Base-by-base conservation (phyloP, 2,797 vertebrate genomes). In the Phoeniculus purpureus region DNA sequence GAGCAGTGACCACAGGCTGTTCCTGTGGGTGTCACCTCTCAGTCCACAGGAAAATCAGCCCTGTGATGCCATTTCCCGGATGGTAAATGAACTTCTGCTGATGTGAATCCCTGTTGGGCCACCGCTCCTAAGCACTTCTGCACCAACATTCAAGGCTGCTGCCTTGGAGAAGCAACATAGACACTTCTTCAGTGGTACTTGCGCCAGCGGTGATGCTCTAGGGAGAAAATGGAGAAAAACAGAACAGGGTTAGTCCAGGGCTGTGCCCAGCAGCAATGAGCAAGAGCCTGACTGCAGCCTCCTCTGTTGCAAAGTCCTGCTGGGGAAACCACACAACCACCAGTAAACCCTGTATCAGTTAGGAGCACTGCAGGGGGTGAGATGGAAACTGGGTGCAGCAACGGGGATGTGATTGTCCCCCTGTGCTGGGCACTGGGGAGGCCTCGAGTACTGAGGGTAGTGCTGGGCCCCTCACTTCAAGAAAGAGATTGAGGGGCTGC, bases 151-250 rank as follows among this genome's bases (percentile, higher is more conserved):
- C 43, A 43, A 14, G 43, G 43, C 43, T 43, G 10, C 43, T 43
- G 43, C 43, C 43, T 43, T 16, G 13, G 13, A 43, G 43, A 84
- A 65, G 78, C 37, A 37, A 37, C 37, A 37, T 12, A 37, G 37
- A 37, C 37, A 37, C 34, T 58, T 7, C 88, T 58, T 89, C 93
- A 96, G 62, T 89, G 76, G 56, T 81, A 95, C 60, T 95, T 97
- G 3, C 75, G 89, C 97, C 97, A 97, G 68, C 94, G 96, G 54
- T 93, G 84, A 21, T 16, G 0, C 64, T 70, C 95, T 94, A 50
- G 37, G 17, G 34, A 43, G 19, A 40, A 43, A 27, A 79, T 1
- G 21, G 12, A 12, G 17, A 26, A 6, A 48, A 55, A 29, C 32
- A 23, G 25, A 17, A 3, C 9, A 52, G 43, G 0, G 51, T 65